Evolutionary conservation across 1,140 invertebrate genomes (phyloP), one percentile per base, ranked within the genome.

Genomic region (Proales similis): DNA sequence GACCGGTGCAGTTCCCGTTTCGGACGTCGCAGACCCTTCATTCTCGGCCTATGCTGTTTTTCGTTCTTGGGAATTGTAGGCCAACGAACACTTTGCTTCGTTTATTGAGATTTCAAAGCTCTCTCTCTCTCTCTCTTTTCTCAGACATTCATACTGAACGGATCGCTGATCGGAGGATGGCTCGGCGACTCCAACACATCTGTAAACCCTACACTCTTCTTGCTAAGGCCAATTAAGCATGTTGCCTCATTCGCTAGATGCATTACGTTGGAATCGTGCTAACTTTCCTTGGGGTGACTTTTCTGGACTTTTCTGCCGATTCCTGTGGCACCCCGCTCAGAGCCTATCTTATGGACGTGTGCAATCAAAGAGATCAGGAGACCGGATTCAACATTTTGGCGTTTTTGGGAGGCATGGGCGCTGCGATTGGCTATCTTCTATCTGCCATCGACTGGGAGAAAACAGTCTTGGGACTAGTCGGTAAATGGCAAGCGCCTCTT

Each of bases 341-440:
- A 45, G 57, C 57, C 20, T 30, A 38, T 61, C 47, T 61, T 9
- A 9, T 61, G 12, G 57, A 61, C 38, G 39, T 45, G n/a, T 45
- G 39, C 9, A 61, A 61, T 46, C 12, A 42, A 19, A 30, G 33
- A 46, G 57, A 61, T 61, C 57, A 61, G 38, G 57, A 61, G n/a
- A 45, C 39, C 17, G 57, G 57, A 6, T 32, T 61, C 7, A 61
- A 61, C 14, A 61, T 61, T 0, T 45, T 46, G 11, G 57, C 57
- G 2, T 45, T 61, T 45, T 20, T 61, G 12, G 53, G 53, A n/a
- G 57, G 57, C 0, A 49, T 77, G 11, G 79, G 79, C 1, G 77
- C 76, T 2, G 74, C 77, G 53, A 43, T 79, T 17, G 79, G 79
- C 2, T 80, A 79, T 65, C 66, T 79, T n/a, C 69, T 79, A 12